Base-by-base conservation (phyloP, 2,888 invertebrate species). In the Parelbella ahira region DNA sequence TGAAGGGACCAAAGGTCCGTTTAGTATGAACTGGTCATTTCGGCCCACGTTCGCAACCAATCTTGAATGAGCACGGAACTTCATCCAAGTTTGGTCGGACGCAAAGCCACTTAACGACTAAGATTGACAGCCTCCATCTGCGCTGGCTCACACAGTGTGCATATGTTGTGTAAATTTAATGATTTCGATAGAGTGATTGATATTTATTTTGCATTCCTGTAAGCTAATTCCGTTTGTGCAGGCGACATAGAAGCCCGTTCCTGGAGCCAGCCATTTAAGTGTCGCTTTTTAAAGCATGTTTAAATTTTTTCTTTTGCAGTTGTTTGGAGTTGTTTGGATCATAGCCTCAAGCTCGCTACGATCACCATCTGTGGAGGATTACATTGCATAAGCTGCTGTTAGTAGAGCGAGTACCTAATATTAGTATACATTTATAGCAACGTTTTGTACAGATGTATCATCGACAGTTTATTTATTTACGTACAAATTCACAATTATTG, bases 241-340 rank as follows among this genome's bases (percentile, higher is more conserved):
- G 84, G 84, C 83, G 81, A 78, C 65, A 83, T 82, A 82, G 58
- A 79, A 81, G 80, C 82, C 83, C 76, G 72, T 79, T 82, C 71
- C 74, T 57, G 63, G 75, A 68, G 75, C 68, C 73, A 74, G 69
- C 73, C 59, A 61, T 63, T 71, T 36, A 36, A 36, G 76, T 77
- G 68, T 74, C 67, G 77, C 74, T 77, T 70, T 82, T 78, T 88
- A 88, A 83, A 88, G 88, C 88, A 88, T 88, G 80, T 88, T 88
- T 81, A 88, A 74, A 76, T 88, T 88, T 78, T 88, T 88, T 87
- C 88, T 78, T 88, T 88, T 88, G 87, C 88, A 88, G 88, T 88
- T 87, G 87, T 88, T 88, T 82, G 88, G 88, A 82, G 88, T 88
- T 55, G 83, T 88, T 88, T 88, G 88, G 70, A 88, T 88, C 88